phyloP scores from a whole-genome alignment of 2,888 invertebrate species.

The Dolichopus griseipennis region DNA sequence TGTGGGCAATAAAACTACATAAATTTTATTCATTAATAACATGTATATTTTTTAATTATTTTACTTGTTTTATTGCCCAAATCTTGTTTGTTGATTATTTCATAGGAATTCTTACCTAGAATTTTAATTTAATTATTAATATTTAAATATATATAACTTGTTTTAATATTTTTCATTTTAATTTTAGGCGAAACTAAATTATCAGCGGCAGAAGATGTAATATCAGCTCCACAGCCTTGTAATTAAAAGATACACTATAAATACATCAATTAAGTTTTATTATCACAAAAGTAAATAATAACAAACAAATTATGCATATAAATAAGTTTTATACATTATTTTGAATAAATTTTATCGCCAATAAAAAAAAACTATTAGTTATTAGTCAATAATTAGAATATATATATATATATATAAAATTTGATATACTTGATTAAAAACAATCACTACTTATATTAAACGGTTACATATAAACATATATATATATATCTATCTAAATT shows the following conservation, averaged over 20 bases:
- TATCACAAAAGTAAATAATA: slow-evolving; percentile 3
- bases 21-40: no score
- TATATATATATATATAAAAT: not conserved
- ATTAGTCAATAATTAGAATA: not conserved
- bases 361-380: not conserved
- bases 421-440: no score
- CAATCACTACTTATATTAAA: not conserved
- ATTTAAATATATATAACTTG: no score
- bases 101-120: no score
- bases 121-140: no score
- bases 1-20: no score
- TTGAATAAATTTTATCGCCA: not conserved
- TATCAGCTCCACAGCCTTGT: slow-evolving; percentile 21
- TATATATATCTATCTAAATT: no score
- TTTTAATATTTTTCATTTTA: not conserved
- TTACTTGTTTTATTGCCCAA: no score
- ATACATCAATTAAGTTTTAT: slow-evolving; percentile 13
- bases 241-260: slow-evolving; percentile 16
- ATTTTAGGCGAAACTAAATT: slow-evolving; percentile 39
- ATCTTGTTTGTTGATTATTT: no score
- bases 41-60: no score
- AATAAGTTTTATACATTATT: not conserved
- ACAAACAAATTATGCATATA: not conserved
- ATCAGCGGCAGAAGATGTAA: slow-evolving; percentile 25
- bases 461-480: no score